These are phyloP conservation scores for Nipponia nippon DNA, from an alignment of 2,113 vertebrate genomes.

Conservation along the genomic window DNA sequence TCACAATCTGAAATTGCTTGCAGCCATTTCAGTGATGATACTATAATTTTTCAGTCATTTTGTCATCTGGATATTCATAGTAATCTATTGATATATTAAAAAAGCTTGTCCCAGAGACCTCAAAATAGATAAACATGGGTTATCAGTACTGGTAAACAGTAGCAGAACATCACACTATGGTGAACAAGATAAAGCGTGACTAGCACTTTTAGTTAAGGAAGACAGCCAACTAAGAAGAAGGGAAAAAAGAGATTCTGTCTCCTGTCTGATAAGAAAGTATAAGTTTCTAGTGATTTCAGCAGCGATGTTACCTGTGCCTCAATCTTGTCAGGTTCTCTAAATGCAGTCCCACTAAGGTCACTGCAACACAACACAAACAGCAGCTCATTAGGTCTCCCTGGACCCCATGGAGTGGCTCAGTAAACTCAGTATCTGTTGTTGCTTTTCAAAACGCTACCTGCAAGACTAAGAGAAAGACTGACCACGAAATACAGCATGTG, in stretches of 20 bases:
- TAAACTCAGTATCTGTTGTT: not conserved
- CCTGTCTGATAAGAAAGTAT: not conserved
- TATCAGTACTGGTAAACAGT: not conserved
- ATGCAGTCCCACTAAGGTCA: not conserved
- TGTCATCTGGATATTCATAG: not conserved
- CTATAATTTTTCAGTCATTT: not conserved
- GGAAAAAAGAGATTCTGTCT: not conserved
- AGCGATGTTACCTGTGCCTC: not conserved
- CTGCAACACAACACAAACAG: fast-evolving
- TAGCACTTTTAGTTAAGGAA: not conserved
- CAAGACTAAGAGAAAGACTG: not conserved
- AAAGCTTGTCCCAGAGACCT: not conserved
- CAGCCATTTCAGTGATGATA: not conserved
- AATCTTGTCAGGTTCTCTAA: not conserved
- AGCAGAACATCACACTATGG: not conserved
- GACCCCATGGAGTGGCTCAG: not conserved
- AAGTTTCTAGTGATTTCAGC: not conserved
- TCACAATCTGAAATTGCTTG: not conserved
- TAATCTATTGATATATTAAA: not conserved
- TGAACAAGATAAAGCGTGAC: not conserved
- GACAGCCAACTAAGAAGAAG: not conserved
- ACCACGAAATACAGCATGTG: fast-evolving
- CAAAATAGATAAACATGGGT: not conserved
- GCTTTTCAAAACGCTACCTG: not conserved
- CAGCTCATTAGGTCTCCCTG: not conserved